Conservation (phyloP, 2,888 invertebrate species). For the Drosophila acutilabella region DNA sequence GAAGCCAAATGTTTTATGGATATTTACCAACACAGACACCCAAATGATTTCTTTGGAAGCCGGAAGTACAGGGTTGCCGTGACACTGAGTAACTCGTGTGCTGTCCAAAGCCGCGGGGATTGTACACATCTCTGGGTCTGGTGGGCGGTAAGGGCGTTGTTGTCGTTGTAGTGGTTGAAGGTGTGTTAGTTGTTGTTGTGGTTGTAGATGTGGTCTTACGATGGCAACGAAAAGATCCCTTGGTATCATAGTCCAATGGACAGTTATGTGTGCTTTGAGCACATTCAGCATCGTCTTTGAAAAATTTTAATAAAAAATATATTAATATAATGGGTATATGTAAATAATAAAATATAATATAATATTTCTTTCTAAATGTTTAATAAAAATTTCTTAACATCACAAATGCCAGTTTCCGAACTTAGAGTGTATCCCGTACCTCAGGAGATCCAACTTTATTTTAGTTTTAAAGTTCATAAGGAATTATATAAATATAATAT, state of each 20-base stretch:
- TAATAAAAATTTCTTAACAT: slow-evolving; percentile 87
- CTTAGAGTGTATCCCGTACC: slow-evolving; percentile 99
- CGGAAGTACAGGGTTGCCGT: slow-evolving; percentile 78
- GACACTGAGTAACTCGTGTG: slow-evolving; percentile 33
- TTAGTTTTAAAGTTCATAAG: neutral
- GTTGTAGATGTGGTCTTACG: slow-evolving; percentile 65
- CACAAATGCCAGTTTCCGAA: slow-evolving; percentile 93
- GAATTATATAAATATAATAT: slow-evolving; percentile 12
- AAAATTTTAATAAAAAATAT: too few relatives aligned
- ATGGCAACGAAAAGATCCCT: slow-evolving; percentile 87
- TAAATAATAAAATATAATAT: too few relatives aligned
- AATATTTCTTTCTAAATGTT: neutral
- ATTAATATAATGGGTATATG: too few relatives aligned
- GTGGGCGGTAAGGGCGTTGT: slow-evolving; percentile 40
- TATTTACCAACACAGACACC: slow-evolving; percentile 87
- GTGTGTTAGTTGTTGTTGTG: slow-evolving; percentile 43
- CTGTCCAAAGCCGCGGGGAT: neutral
- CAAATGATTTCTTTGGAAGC: slow-evolving; percentile 86
- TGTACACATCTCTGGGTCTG: slow-evolving; percentile 4
- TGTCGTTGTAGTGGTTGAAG: slow-evolving; percentile 39
- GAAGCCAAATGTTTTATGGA: neutral
- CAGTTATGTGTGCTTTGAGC: slow-evolving; percentile 91
- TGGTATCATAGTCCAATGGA: slow-evolving; percentile 90
- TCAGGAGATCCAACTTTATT: slow-evolving; percentile 87
- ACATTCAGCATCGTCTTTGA: slow-evolving; percentile 96